These are phyloP conservation scores for Aselliscus stoliczkanus DNA, from an alignment of 2,797 vertebrate genomes.

Conservation along the genomic window DNA sequence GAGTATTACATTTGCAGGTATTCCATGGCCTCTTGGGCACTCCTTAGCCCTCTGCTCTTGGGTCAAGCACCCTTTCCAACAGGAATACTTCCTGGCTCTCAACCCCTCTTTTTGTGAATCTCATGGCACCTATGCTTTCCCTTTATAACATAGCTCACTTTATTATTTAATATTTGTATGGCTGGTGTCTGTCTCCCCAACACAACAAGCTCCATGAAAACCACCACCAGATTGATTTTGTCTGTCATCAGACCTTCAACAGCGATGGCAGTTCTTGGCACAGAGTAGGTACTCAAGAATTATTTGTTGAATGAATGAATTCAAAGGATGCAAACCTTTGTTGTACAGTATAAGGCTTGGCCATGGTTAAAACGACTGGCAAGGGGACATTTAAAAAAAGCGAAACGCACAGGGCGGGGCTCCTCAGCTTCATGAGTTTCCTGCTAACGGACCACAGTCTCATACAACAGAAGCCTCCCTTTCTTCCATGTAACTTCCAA, in stretches of 20 bases:
- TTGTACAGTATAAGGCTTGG: background rate
- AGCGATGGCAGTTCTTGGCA: background rate
- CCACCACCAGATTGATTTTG: background rate
- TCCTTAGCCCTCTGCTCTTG: background rate
- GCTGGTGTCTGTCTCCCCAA: background rate
- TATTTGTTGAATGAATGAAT: background rate
- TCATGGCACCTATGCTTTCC: background rate
- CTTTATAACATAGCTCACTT: background rate
- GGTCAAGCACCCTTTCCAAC: background rate
- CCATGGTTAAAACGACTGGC: background rate
- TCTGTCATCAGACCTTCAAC: background rate
- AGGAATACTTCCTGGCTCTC: background rate
- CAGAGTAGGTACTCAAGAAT: background rate
- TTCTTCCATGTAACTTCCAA: background rate
- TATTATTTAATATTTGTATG: background rate
- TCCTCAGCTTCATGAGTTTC: background rate
- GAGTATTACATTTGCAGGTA: background rate
- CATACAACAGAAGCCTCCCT: background rate
- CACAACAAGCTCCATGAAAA: background rate
- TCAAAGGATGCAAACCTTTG: background rate
- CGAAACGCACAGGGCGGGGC: background rate
- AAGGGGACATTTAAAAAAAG: background rate
- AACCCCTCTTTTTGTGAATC: background rate
- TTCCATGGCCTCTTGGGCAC: background rate
- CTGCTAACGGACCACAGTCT: background rate